Conservation (phyloP, 2,888 invertebrate genomes). For the Phyto melanocephala region DNA sequence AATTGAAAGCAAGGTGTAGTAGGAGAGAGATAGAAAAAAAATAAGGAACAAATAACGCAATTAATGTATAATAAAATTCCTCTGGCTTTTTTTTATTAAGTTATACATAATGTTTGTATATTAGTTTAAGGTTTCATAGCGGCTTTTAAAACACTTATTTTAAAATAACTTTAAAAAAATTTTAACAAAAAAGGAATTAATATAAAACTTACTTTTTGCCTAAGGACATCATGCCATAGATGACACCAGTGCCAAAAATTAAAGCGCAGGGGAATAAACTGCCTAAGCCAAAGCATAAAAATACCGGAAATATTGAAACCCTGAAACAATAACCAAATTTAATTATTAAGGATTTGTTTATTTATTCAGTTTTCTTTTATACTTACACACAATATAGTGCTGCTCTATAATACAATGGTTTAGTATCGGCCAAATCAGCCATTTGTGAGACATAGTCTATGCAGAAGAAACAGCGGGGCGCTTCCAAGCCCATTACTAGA, state of each 20-base stretch:
- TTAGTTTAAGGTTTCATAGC: constrained; percentile 9
- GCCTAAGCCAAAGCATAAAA: constrained; percentile 86
- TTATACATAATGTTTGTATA: no score
- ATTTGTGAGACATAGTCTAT: constrained; percentile 94
- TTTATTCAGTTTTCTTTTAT: background rate
- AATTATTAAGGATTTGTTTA: background rate
- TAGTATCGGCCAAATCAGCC: constrained; percentile 88
- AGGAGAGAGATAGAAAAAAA: constrained; percentile 63
- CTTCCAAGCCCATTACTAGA: constrained; percentile 92
- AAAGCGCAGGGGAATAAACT: constrained; percentile 93
- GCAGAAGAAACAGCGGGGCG: constrained; percentile 98
- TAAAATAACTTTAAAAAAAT: background rate
- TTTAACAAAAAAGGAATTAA: background rate
- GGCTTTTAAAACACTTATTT: constrained; percentile 5
- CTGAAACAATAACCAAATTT: constrained; percentile 79
- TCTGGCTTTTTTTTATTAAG: constrained; percentile 29
- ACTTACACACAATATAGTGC: constrained; percentile 91
- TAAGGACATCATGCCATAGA: constrained; percentile 96
- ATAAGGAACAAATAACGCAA: constrained; percentile 69
- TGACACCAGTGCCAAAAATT: constrained; percentile 91
- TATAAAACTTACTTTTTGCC: constrained; percentile 91
- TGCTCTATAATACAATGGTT: constrained; percentile 95
- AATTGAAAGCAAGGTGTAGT: constrained; percentile 44
- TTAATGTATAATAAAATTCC: constrained; percentile 59
- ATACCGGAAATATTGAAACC: constrained; percentile 88